A percentile compares a stretch with the other conserved stretches of the same genome.
These are phyloP conservation scores for Triplophysa rosa DNA, from an alignment of 2,113 vertebrate genomes.

Conservation along the genomic window DNA sequence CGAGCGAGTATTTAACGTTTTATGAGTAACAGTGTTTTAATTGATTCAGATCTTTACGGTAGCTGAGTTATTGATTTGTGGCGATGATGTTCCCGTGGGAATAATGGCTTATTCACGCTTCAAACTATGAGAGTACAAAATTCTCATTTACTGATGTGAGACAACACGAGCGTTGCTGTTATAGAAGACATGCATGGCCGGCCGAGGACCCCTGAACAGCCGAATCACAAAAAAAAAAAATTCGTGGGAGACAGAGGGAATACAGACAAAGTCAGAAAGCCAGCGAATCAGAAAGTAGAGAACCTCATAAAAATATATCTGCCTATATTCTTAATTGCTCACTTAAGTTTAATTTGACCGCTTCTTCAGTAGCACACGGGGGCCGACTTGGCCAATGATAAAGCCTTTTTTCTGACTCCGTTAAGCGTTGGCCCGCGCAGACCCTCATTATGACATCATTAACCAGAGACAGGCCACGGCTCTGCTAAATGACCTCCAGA, in stretches of 20 bases:
- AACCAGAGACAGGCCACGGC: constrained; percentile 18
- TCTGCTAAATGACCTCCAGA: constrained; percentile 39
- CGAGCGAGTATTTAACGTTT: not conserved
- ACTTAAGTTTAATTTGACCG: constrained; percentile 19
- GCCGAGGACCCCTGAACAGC: not conserved
- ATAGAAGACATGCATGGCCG: not conserved
- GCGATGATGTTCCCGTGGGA: not conserved
- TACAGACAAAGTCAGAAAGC: not conserved
- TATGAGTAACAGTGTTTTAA: not conserved
- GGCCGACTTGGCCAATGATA: constrained; percentile 14
- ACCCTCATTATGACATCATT: constrained; percentile 37
- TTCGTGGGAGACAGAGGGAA: not conserved
- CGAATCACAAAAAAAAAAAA: not conserved
- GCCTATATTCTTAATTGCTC: constrained; percentile 40
- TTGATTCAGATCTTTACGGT: constrained; percentile 22
- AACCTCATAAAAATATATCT: constrained; percentile 11
- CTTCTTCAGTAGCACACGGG: not conserved
- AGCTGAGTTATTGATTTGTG: constrained; percentile 17
- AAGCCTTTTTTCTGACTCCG: constrained; percentile 17
- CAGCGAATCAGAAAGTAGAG: not conserved
- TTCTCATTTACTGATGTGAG: not conserved
- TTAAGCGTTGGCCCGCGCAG: constrained; percentile 16
- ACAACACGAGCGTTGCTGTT: not conserved
- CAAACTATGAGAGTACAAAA: constrained; percentile 15
- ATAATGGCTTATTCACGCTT: not conserved